A percentile compares a stretch with the other conserved stretches of the same genome.
phyloP scores from a whole-genome alignment of 1,140 invertebrate species.

The Halesus radiatus region DNA sequence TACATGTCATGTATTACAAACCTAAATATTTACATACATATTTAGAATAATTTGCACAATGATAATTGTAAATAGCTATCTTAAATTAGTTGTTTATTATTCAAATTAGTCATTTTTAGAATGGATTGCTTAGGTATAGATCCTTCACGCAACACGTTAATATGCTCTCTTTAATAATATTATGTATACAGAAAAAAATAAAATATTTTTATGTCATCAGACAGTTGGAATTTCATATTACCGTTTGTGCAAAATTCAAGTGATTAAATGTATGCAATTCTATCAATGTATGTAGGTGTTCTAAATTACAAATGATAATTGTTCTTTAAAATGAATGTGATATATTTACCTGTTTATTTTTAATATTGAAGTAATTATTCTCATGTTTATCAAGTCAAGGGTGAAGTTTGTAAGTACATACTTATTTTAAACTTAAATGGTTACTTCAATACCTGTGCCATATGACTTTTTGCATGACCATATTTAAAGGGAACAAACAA shows the following conservation, averaged over 20 bases:
- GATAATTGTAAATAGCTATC: conserved; percentile 26
- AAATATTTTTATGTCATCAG: conserved; percentile 1
- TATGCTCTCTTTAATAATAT: conserved; percentile 44
- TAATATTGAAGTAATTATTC: conserved; percentile 37
- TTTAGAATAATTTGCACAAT: conserved; percentile 39
- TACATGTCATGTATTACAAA: background rate
- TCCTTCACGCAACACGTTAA: conserved; percentile 29
- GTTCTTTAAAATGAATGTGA: conserved; percentile 38
- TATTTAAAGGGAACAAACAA: conserved; percentile 40
- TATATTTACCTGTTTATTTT: conserved; percentile 40
- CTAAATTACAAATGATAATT: conserved; percentile 30
- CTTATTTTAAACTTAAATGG: conserved; percentile 15
- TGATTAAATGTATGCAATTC: conserved; percentile 8
- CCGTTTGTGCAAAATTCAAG: background rate
- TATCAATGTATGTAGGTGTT: background rate
- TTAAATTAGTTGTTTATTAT: conserved; percentile 30
- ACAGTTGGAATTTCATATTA: background rate
- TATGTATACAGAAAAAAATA: background rate
- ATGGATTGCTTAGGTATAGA: conserved; percentile 37
- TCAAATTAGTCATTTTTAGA: conserved; percentile 46
- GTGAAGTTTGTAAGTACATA: conserved; percentile 35
- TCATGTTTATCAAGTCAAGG: conserved; percentile 23
- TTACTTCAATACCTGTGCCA: conserved; percentile 38
- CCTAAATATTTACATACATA: conserved; percentile 12
- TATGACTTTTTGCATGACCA: conserved; percentile 29